A percentile compares a stretch with the other conserved stretches of the same genome.
Conservation (phyloP, 2,888 invertebrate genomes). For the Drosophila koepferae region DNA sequence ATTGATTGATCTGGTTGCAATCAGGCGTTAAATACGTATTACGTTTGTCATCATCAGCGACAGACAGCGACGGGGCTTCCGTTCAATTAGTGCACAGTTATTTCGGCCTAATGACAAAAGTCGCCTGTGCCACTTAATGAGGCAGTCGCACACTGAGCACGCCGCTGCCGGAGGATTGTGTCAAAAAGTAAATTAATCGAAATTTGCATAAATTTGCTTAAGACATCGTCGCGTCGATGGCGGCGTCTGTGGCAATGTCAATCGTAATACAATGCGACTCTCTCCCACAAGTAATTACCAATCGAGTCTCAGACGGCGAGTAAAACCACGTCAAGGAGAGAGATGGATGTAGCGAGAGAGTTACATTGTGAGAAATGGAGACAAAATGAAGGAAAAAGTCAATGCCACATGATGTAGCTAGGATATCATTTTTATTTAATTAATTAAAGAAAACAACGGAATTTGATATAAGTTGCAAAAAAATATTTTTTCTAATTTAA, state of each 20-base stretch:
- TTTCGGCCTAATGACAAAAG: constrained; percentile 49
- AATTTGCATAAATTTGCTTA: constrained; percentile 71
- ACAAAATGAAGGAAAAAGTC: not conserved
- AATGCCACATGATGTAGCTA: not conserved
- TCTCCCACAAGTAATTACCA: constrained; percentile 56
- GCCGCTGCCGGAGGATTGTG: constrained; percentile 18
- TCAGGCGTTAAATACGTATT: constrained; percentile 55
- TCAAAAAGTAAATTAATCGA: constrained; percentile 71
- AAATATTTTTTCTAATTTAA: too few species aligned
- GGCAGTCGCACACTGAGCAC: not conserved
- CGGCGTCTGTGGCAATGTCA: constrained; percentile 39
- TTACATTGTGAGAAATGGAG: too few species aligned
- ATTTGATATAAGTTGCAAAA: too few species aligned
- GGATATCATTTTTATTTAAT: not conserved
- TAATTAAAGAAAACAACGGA: too few species aligned
- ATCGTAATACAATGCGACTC: constrained; percentile 59
- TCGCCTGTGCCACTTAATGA: constrained; percentile 36
- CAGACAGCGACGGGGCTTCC: constrained; percentile 50
- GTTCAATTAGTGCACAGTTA: constrained; percentile 67
- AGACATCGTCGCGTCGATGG: constrained; percentile 42
- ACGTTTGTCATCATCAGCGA: constrained; percentile 64
- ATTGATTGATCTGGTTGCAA: constrained; percentile 69
- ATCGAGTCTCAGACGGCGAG: constrained; percentile 9
- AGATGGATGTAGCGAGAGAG: not conserved
- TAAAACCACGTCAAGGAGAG: not conserved